Base-by-base conservation (phyloP, 30 jellyfish, hydroid and myxozoan genomes). In the Hydractinia symbiolongicarpus region DNA sequence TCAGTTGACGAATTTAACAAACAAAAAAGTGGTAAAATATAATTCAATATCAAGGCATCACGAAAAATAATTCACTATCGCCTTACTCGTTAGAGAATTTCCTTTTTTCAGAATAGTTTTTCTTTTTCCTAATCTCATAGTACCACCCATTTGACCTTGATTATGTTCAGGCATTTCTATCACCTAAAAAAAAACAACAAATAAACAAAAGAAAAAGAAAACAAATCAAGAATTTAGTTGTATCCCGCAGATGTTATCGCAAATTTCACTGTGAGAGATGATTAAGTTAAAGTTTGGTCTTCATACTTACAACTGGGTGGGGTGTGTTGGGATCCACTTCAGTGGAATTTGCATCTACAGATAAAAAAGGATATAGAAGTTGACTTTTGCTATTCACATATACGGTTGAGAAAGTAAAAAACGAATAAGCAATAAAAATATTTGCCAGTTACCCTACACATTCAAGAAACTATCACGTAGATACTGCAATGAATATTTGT, bases 81-180 rank as follows among this genome's bases (percentile, higher is more conserved):
- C 50, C 92, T 52, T 78, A 92, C 98, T 84, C 55, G 84, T 71
- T 1, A 80, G 73, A 0, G 95, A 80, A 40, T 81, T 79, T 55
- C 69, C 70, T n/a, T 84, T 82, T 71, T 84, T 93, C 86, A 93
- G 88, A 61, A 87, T 73, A 0, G 95, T 88, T 79, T 84, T 84
- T 21, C 96, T 79, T 84, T 78, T 79, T 15, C 99, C 99, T 58
- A 93, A 95, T 17, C 99, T 76, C 97, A 93, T 88, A 8, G 99
- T 93, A 49, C 96, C 99, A 44, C 99, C 99, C 88, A 87, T 64
- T 68, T 93, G 97, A 10, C 96, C 96, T 15, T 89, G 96, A 66
- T 93, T 93, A 85, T 87, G 96, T 71, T 93, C 99, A 64, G 96
- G 96, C 99, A 93, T 93, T 53, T 93, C 99, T 20, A 93, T 85